Evolutionary conservation across 1,140 invertebrate genomes (phyloP).

Genomic region (Zaprionus ghesquierei): DNA sequence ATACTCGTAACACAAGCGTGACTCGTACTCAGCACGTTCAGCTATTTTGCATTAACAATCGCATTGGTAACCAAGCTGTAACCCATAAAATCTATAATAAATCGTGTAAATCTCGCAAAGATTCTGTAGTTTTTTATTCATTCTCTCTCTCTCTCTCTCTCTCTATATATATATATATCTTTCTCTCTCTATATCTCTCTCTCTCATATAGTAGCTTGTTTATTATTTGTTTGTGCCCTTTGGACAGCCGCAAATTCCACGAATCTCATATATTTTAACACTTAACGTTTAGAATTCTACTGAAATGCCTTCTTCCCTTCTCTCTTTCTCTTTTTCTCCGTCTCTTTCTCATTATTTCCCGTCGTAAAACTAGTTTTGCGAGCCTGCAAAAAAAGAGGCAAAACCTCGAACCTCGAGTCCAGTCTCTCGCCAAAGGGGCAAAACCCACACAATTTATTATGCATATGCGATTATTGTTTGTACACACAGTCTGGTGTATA

Average conservation of each 20-base stretch:
- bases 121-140: neutral
- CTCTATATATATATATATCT: neutral
- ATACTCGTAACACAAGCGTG: neutral
- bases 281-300: neutral
- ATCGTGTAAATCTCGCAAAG: neutral
- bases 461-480: slow-evolving; percentile 10
- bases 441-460: slow-evolving; percentile 36
- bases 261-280: slow-evolving; percentile 2
- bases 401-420: slow-evolving; percentile 2
- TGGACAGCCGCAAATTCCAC: slow-evolving; percentile 5
- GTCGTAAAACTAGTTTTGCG: slow-evolving; percentile 11
- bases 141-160: neutral
- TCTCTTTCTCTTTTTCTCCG: neutral
- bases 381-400: neutral
- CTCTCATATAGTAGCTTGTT: neutral
- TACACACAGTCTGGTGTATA: neutral
- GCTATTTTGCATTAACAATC: slow-evolving; percentile 3
- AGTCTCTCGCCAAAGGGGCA: slow-evolving; percentile 9
- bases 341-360: neutral
- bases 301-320: neutral
- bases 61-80: neutral
- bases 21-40: slow-evolving; percentile 5
- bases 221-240: slow-evolving; percentile 13
- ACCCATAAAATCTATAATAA: neutral
- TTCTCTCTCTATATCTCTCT: neutral